phyloP scores from a whole-genome alignment of 1,140 invertebrate species.

The Pristionchus pacificus region DNA sequence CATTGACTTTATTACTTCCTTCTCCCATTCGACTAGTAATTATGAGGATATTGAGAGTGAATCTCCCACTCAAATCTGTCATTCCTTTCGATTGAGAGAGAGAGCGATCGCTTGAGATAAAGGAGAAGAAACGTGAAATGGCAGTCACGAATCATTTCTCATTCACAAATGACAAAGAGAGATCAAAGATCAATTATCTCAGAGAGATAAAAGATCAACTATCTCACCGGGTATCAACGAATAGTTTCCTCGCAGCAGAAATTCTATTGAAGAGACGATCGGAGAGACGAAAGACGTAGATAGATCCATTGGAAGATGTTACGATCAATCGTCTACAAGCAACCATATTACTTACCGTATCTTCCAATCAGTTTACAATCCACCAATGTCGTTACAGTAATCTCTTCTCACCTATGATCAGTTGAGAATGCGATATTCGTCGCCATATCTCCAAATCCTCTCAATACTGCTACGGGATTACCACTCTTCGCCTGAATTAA shows the following conservation, averaged over 20 bases:
- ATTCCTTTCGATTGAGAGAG: too few relatives aligned
- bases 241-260: neutral
- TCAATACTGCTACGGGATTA: neutral
- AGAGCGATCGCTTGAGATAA: neutral
- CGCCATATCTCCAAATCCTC: neutral
- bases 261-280: neutral
- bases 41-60: neutral
- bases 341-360: too few relatives aligned
- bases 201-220: too few relatives aligned
- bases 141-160: neutral
- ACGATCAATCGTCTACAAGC: neutral
- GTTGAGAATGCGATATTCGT: neutral
- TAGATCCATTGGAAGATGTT: neutral
- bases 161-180: neutral
- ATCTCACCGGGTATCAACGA: too few relatives aligned
- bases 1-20: neutral
- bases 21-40: neutral
- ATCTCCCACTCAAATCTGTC: too few relatives aligned
- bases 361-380: too few relatives aligned
- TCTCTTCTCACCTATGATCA: too few relatives aligned
- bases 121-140: neutral
- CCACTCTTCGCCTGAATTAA: neutral
- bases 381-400: too few relatives aligned
- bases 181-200: too few relatives aligned
- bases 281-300: neutral